Conservation (phyloP, 2,888 invertebrate species). For the Caenorhabditis sp. region DNA sequence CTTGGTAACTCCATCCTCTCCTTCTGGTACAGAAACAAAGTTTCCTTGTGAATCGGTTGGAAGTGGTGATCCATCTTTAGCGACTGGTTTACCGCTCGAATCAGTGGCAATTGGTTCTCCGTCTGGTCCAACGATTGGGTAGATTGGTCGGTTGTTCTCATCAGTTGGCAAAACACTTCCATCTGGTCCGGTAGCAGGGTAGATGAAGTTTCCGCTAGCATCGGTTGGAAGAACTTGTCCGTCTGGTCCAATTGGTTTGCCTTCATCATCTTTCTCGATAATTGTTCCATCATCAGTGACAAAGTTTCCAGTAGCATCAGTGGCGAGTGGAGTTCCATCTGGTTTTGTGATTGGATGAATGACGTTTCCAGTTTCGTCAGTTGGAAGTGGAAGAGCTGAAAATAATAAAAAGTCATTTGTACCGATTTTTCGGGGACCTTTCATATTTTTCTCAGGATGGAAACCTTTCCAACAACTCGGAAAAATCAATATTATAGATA, state of each 20-base stretch:
- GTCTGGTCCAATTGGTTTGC: too few species aligned
- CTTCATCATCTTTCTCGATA: conserved; percentile 13
- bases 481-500: too few species aligned
- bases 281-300: conserved; percentile 8
- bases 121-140: too few species aligned
- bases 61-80: too few species aligned
- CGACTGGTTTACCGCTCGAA: too few species aligned
- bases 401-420: neutral
- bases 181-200: conserved; percentile 36
- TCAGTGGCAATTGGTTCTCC: too few species aligned
- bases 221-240: conserved; percentile 51
- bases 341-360: conserved; percentile 18
- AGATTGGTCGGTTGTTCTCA: too few species aligned
- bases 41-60: too few species aligned
- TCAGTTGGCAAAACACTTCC: conserved; percentile 33
- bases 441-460: too few species aligned
- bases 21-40: too few species aligned
- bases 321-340: conserved; percentile 12
- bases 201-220: conserved; percentile 21
- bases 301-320: conserved; percentile 9
- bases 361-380: conserved; percentile 9
- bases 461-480: too few species aligned
- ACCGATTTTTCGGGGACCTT: neutral
- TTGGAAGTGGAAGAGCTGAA: conserved; percentile 11
- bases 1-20: too few species aligned